A percentile compares a stretch with the other conserved stretches of the same genome.
These are phyloP conservation scores for Haplochromis burtoni DNA, from an alignment of 2,113 vertebrate species.

Conservation along the genomic window DNA sequence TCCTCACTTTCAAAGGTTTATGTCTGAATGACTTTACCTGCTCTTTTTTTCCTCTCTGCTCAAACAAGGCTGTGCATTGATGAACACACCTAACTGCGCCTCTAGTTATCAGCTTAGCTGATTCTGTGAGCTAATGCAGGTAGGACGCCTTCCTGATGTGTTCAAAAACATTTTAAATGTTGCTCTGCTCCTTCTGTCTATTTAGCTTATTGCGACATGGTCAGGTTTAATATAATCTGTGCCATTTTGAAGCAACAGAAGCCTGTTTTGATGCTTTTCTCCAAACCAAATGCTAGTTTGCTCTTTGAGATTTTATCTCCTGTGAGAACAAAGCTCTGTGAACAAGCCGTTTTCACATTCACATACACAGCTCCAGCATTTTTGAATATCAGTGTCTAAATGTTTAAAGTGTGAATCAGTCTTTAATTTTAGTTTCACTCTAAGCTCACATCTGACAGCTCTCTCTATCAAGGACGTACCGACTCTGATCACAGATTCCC, in stretches of 20 bases:
- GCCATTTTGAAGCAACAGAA: neutral
- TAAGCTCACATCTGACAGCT: neutral
- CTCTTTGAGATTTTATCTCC: neutral
- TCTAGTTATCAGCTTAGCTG: neutral
- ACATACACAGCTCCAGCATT: neutral
- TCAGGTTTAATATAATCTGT: neutral
- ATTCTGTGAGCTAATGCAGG: neutral
- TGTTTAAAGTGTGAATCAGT: neutral
- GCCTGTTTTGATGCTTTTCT: neutral
- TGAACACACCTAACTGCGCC: neutral
- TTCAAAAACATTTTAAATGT: conserved; percentile 27
- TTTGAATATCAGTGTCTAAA: neutral
- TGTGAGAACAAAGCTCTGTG: neutral
- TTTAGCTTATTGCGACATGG: neutral
- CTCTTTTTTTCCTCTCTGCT: neutral
- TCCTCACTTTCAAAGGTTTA: neutral
- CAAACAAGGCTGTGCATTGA: neutral
- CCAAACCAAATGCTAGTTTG: neutral
- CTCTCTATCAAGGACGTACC: neutral
- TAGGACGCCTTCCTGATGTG: neutral
- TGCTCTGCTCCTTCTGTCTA: neutral
- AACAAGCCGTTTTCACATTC: neutral
- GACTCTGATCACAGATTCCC: conserved; percentile 10
- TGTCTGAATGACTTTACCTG: neutral
- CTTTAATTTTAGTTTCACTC: conserved; percentile 13